Percentiles rank a stretch among this genome's conserved stretches.
Conservation (phyloP, 2,888 invertebrate genomes). For the Polydrusus tereticollis region DNA sequence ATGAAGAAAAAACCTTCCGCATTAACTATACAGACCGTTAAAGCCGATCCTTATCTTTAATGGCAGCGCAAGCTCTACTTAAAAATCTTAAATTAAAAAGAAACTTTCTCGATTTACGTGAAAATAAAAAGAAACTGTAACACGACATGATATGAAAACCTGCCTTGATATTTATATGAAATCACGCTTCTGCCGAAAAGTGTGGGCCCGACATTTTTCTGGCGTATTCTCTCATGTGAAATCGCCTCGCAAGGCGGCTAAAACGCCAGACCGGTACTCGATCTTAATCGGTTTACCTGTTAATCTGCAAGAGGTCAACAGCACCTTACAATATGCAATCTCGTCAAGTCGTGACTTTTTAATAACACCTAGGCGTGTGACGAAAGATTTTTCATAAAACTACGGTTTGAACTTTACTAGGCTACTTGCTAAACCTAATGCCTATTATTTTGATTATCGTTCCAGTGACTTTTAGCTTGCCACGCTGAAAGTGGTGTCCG, state of each 20-base stretch:
- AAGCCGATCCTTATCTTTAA: conserved; percentile 10
- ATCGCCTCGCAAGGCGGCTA: conserved; percentile 45
- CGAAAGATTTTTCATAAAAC: conserved; percentile 17
- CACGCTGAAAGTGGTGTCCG: too few species aligned
- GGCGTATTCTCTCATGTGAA: conserved; percentile 52
- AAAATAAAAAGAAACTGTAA: conserved; percentile 26
- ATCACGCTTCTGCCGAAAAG: conserved; percentile 49
- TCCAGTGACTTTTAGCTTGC: too few species aligned
- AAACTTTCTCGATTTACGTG: conserved; percentile 16
- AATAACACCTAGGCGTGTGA: conserved; percentile 53
- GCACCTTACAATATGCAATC: conserved; percentile 61
- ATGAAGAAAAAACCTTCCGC: too few species aligned
- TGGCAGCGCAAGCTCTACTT: conserved; percentile 10
- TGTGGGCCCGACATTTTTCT: conserved; percentile 54
- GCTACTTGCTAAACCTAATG: too few species aligned
- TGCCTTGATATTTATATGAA: conserved; percentile 40
- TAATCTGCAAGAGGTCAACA: conserved; percentile 65
- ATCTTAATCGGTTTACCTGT: conserved; percentile 66
- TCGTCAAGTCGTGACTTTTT: conserved; percentile 59
- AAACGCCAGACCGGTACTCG: conserved; percentile 57
- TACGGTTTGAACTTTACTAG: neutral
- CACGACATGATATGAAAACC: conserved; percentile 27
- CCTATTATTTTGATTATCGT: too few species aligned
- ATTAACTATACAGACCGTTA: neutral
- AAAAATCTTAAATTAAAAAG: conserved; percentile 17